Base-by-base conservation (phyloP, 2,888 invertebrate genomes). In the Nemoura dubitans region DNA sequence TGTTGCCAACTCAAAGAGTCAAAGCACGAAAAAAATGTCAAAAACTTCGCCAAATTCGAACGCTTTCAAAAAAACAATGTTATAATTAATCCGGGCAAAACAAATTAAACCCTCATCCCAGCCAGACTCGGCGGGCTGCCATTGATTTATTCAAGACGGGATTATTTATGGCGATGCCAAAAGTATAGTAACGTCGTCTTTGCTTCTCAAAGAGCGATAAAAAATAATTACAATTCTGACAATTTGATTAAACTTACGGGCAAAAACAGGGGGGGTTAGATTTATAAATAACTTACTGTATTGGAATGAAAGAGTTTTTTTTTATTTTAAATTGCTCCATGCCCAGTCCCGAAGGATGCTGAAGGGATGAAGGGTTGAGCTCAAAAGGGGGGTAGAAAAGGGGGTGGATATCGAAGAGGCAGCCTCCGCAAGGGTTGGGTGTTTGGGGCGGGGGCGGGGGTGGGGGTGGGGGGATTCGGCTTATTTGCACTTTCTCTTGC, bases 141-240 rank as follows among this genome's bases (percentile, higher is more conserved):
- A 59, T 59, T 59, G 59, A 59, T 59, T 59, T 59, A 59, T 59
- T 59, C 59, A 59, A 59, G 59, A 59, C 59, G 59, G 21, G 59
- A 59, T 59, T 59, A 59, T 59, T 59, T 59, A 59, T 59, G 59
- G 59, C 59, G 10, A 59, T 59, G 59, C 59, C 59, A 21, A 59
- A 21, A 59, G 36, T 10, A 10, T 59, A 59, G 59, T 59, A 59
- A 59, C 59, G 59, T 78, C 28, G 28, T 78, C 78, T 78, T 78
- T 78, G 26, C 78, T 27, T 78, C 27, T 78, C 78, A 28, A 30
- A 30, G 81, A 81, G 28, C 26, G 81, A 81, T 81, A 81, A 81
- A 81, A 81, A 81, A n/a, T 81, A 81, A 81, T 81, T 81, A 81
- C n/a, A 28, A 10, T 81, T 81, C 81, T 81, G 81, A 81, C 81